Conservation (phyloP, 2,888 invertebrate genomes). For the Smittia sp. region DNA sequence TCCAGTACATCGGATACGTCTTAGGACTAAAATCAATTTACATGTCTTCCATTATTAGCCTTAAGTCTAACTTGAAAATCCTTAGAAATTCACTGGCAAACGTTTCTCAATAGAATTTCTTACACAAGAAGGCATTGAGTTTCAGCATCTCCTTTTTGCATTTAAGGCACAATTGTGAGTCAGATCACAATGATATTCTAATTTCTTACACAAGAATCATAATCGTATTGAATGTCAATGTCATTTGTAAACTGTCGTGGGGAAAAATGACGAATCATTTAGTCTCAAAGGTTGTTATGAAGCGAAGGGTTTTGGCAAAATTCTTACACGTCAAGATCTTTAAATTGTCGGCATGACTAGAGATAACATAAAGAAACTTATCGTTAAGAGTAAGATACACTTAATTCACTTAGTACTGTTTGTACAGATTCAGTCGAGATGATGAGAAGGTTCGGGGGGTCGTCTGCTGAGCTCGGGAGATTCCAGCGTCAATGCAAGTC, state of each 20-base stretch:
- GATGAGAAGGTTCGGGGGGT: not conserved
- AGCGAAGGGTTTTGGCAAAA: not conserved
- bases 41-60: conserved; percentile 37
- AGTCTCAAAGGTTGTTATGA: not conserved
- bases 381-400: not conserved
- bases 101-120: conserved; percentile 16
- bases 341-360: conserved; percentile 37
- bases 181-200: conserved; percentile 41
- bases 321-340: conserved; percentile 23
- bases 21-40: conserved; percentile 25
- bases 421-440: conserved; percentile 8
- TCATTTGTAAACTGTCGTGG: conserved; percentile 37
- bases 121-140: conserved; percentile 25
- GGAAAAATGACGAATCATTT: conserved; percentile 3
- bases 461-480: not conserved
- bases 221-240: conserved; percentile 35
- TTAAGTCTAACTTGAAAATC: conserved; percentile 23
- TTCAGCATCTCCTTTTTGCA: conserved; percentile 26
- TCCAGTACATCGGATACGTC: conserved; percentile 28
- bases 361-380: conserved; percentile 2
- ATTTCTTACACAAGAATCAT: conserved; percentile 39
- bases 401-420: conserved; percentile 6
- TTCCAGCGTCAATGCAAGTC: not conserved
- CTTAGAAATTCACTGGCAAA: conserved; percentile 31
- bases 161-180: conserved; percentile 41